Evolutionary conservation across 2,888 invertebrate species (phyloP), one percentile per base, ranked within the genome.

Genomic region (Drosophila sordidapex): DNA sequence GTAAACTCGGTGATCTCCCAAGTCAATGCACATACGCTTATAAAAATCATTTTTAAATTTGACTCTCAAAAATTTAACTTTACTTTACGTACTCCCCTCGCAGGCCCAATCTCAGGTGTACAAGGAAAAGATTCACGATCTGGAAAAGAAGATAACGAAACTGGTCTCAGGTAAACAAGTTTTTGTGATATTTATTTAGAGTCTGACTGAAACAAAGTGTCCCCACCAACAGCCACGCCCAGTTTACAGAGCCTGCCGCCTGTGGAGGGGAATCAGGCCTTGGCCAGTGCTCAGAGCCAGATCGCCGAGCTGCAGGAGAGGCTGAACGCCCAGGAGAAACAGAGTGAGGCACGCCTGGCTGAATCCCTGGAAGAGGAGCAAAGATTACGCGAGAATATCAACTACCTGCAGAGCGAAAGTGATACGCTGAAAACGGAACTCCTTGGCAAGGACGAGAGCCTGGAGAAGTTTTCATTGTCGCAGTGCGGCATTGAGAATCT

Each of bases 31-130:
- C 64, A 78, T 54, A 27, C 13, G 25, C 1, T 15, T 11, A 2
- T 4, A 27, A 13, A 35, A 29, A 13, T 27, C 4, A 2, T 38
- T 13, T 11, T 13, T 1, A 15, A 27, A 29, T 15, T 27, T 7
- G 36, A 49, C 2, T 29, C 2, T 3, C 4, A 61, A 21, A 36
- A 40, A 65, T 27, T 27, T 4, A 4, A 35, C 3, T 2, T 40
- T 13, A 48, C 48, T 62, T 25, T 58, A 56, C 66, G 15, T 36
- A 27, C 61, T 79, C 66, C 62, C 68, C 8, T 21, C 33, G 25
- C 76, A 93, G 93, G 92, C 91, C 8, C 93, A 93, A 77, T 91
- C 92, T 4, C 92, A 93, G 77, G 92, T 92, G 11, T 93, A 92
- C 74, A 92, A 90, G 76, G 93, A 93, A 72, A 92, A 91, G 79